Percentiles rank a stretch among this genome's conserved stretches.
phyloP scores from a whole-genome alignment of 2,888 invertebrate species.

The Fabriciana adippe region DNA sequence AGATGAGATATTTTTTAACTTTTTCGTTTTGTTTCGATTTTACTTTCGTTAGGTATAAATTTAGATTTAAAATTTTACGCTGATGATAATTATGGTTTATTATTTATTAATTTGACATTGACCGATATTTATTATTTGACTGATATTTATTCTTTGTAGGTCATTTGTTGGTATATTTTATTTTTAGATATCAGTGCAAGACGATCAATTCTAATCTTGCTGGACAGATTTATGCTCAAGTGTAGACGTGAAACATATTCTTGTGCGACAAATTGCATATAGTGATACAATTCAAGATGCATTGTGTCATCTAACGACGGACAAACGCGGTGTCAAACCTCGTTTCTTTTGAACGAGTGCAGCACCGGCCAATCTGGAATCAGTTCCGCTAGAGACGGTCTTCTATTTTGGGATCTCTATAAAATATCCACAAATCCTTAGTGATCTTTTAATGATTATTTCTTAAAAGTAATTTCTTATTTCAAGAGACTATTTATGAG shows the following conservation, averaged over 20 bases:
- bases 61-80: too few species aligned
- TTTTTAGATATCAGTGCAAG: conserved; percentile 45
- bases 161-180: conserved; percentile 37
- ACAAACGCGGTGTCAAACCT: conserved; percentile 86
- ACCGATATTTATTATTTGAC: conserved; percentile 31
- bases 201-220: conserved; percentile 49
- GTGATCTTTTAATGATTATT: conserved; percentile 36
- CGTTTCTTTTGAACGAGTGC: conserved; percentile 90
- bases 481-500: conserved; percentile 1
- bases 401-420: conserved; percentile 84
- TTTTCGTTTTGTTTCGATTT: conserved; percentile 17
- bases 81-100: not conserved
- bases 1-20: conserved; percentile 26
- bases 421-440: conserved; percentile 75
- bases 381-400: conserved; percentile 95
- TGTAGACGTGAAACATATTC: conserved; percentile 54
- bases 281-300: conserved; percentile 75
- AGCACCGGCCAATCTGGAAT: conserved; percentile 98
- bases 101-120: conserved; percentile 7
- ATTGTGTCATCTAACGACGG: conserved; percentile 69
- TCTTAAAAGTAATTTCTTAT: conserved; percentile 23
- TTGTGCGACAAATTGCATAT: conserved; percentile 69
- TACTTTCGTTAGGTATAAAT: not conserved
- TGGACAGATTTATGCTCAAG: conserved; percentile 51
- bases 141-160: conserved; percentile 39